Conservation (phyloP, 23 tunicate genomes). For the Styela clava region DNA sequence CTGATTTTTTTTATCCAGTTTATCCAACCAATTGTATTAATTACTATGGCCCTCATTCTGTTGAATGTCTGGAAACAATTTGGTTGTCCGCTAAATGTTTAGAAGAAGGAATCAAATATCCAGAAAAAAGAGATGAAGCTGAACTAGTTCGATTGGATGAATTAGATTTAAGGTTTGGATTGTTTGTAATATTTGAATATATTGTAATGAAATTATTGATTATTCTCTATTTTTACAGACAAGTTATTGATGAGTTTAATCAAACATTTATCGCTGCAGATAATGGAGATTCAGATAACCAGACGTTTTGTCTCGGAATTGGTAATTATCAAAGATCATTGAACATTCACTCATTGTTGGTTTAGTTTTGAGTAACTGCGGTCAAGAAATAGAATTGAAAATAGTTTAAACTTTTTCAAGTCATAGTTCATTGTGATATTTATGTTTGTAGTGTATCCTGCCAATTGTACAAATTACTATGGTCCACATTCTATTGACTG, state of each 20-base stretch:
- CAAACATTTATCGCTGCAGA: conserved; percentile 1
- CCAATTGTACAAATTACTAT: conserved; percentile 14
- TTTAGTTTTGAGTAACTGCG: too few relatives aligned
- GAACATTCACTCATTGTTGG: too few relatives aligned
- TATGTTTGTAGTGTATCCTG: neutral
- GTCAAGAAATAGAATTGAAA: too few relatives aligned
- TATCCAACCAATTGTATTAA: conserved; percentile 27
- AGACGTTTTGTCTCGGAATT: conserved; percentile 11
- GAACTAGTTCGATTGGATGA: conserved; percentile 2
- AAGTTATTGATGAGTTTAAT: neutral
- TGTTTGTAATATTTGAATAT: neutral
- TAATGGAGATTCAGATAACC: conserved; percentile 5
- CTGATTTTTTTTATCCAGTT: neutral
- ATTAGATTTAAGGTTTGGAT: neutral
- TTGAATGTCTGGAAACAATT: conserved; percentile 32
- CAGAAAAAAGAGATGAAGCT: neutral
- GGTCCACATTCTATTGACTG: conserved; percentile 34
- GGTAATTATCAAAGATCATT: too few relatives aligned
- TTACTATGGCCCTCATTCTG: conserved; percentile 25
- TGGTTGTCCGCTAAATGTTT: conserved; percentile 21
- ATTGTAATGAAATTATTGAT: too few relatives aligned
- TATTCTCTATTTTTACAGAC: conserved; percentile 8
- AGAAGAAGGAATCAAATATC: conserved; percentile 16
- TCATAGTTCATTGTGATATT: too few relatives aligned
- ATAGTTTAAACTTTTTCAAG: too few relatives aligned